Evolutionary conservation across 2,797 vertebrate genomes (phyloP), one percentile per base, ranked within the genome.

Genomic region (Dendrocincla tyrannina): DNA sequence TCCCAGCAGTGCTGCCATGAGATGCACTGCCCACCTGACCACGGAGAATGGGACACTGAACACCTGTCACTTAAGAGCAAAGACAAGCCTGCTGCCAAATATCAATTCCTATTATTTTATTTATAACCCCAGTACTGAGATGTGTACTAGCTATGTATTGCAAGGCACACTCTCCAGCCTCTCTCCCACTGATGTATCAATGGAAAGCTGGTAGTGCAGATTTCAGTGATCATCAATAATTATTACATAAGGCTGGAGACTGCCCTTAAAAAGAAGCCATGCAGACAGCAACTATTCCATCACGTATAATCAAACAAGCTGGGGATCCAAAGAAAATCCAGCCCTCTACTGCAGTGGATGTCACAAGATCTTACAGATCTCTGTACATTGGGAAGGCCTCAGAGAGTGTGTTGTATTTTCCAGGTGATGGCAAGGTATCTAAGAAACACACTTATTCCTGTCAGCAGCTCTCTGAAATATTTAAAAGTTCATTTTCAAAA

Each of bases 401-500:
- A 3, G 16, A 89, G n/a, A 64, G 23, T 49, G 20, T 47, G 66
- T 23, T 22, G 1, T 25, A 18, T 89, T 76, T 91, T 91, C 64
- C 81, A 88, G 80, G 78, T 85, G 69, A 74, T 76, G 62, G 63
- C 41, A 76, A 88, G 32, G 56, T 70, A 75, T 67, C 77, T 76
- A 56, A 86, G 64, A 87, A 92, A 84, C 44, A 37, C 28, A 56
- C 68, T 91, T 64, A 69, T 10, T 84, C 73, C 76, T 91, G 80
- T 90, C 74, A 91, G 83, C 64, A 87, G 62, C 58, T 56, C 75
- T 47, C 74, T 42, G 58, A 94, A 95, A 96, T 66, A 85, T 80
- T 91, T 85, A 83, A 32, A 94, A 93, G 60, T 91, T 91, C 62
- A 15, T 87, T 95, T 95, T 94, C 52, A 84, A 62, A 49, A 88